Evolutionary conservation across 2,888 invertebrate genomes (phyloP), one percentile per base, ranked within the genome.

Genomic region (Allolobophora icterica): DNA sequence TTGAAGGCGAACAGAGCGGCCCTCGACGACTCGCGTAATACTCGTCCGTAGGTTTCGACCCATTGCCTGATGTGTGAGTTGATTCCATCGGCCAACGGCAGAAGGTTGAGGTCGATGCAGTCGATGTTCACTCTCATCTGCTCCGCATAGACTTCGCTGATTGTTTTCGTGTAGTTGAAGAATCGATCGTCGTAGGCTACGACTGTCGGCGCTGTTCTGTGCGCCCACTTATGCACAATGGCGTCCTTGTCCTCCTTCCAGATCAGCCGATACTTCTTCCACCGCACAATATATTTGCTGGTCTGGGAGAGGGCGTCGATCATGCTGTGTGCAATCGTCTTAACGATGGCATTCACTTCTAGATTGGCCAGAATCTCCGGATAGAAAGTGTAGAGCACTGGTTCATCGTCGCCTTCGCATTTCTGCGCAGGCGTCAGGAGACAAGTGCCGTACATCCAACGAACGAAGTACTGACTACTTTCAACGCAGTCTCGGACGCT

Each of bases 401-500:
- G 96, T 84, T 96, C 96, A 93, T 96, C 97, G 91, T 96, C 96
- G 3, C 96, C 96, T 0, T 96, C 96, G 17, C 96, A 95, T 93
- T 95, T 96, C 92, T 97, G 96, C 0, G 97, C 96, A 1, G 96
- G 96, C 92, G 97, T 97, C 83, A 97, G 96, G 0, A 97, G 94
- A 94, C 98, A 98, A 0, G 97, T 97, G 30, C 97, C 97, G 93
- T 97, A 96, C 97, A 97, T 97, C 98, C 98, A 98, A 19, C 98
- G 97, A 0, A 97, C 96, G 94, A 98, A 97, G 0, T n/a, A 38
- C 35, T 92, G 93, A 93, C 93, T 97, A 97, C 97, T 96, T 92
- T 97, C 97, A 3, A 98, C 95, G 94, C 97, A 97, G 94, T 98
- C 97, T 93, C 97, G 97, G 34, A 97, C 96, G 93, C 97, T 97